phyloP scores from a whole-genome alignment of 2,113 vertebrate genomes.

The Acrocephalus kingi region DNA sequence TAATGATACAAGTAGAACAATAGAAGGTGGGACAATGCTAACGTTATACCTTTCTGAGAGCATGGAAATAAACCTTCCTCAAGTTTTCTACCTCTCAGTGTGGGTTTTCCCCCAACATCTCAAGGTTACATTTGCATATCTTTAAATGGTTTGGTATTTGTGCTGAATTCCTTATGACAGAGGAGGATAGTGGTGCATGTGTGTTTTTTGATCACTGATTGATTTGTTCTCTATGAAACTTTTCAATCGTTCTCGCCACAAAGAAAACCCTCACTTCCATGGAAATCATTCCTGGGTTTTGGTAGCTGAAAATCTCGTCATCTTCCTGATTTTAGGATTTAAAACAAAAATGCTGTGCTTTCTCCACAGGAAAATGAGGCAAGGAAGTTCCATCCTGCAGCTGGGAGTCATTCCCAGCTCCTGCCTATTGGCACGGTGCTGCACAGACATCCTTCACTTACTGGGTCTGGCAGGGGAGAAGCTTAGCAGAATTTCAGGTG shows the following conservation, averaged over 20 bases:
- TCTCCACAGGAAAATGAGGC: not conserved
- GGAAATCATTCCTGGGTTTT: not conserved
- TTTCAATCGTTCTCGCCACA: not conserved
- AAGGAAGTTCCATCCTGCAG: not conserved
- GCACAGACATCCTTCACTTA: not conserved
- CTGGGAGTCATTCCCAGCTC: not conserved
- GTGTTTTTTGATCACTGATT: not conserved
- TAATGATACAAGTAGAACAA: conserved; percentile 58
- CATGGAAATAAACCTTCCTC: conserved; percentile 12
- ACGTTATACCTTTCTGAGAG: conserved; percentile 27
- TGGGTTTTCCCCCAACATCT: not conserved
- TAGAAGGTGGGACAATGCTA: conserved; percentile 43
- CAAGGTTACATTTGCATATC: not conserved
- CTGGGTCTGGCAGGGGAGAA: not conserved
- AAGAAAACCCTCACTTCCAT: not conserved
- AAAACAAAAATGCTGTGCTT: not conserved
- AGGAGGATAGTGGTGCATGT: not conserved
- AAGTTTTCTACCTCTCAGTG: not conserved
- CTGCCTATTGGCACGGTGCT: not conserved
- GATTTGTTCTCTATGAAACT: not conserved
- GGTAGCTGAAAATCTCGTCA: not conserved
- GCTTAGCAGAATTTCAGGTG: not conserved
- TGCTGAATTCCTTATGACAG: not conserved
- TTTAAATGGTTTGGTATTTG: not conserved
- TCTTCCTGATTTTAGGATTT: not conserved